Evolutionary conservation across 64 coral and sea anemone species (phyloP).

Genomic region (Acropora tenuis): DNA sequence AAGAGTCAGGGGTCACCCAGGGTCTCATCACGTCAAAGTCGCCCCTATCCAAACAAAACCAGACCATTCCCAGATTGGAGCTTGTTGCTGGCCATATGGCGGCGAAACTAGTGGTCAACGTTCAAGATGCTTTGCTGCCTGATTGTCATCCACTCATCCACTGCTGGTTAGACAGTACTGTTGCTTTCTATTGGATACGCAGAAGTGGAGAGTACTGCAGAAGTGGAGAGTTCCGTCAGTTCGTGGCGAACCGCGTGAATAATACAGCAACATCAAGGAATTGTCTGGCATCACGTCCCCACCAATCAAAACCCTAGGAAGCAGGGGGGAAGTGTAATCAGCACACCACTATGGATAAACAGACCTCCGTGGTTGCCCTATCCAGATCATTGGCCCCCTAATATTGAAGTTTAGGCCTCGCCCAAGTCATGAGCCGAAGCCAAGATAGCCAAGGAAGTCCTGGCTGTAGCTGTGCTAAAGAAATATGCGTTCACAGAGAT

Average conservation of each 20-base stretch:
- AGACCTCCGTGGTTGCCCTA: constrained; percentile 26
- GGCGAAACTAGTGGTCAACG: background rate
- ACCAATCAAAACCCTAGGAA: background rate
- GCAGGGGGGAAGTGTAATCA: background rate
- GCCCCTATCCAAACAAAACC: constrained; percentile 9
- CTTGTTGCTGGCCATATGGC: background rate
- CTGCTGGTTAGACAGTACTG: constrained; percentile 53
- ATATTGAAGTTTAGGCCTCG: no score
- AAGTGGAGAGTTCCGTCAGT: no score
- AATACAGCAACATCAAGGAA: constrained; percentile 15
- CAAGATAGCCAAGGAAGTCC: no score
- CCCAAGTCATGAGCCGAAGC: no score
- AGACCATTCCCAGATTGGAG: background rate
- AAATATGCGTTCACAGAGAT: no score
- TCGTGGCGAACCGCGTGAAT: no score
- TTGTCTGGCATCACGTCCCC: constrained; percentile 38
- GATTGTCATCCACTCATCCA: background rate
- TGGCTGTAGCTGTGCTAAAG: no score
- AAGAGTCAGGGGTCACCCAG: constrained; percentile 36
- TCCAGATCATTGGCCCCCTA: no score
- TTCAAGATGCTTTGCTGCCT: background rate
- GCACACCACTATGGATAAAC: background rate
- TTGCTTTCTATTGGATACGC: no score
- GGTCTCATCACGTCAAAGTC: constrained; percentile 39
- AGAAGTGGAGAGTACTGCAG: no score